These are phyloP conservation scores for Amblyornis subalaris DNA, from an alignment of 2,113 vertebrate genomes.

Conservation along the genomic window DNA sequence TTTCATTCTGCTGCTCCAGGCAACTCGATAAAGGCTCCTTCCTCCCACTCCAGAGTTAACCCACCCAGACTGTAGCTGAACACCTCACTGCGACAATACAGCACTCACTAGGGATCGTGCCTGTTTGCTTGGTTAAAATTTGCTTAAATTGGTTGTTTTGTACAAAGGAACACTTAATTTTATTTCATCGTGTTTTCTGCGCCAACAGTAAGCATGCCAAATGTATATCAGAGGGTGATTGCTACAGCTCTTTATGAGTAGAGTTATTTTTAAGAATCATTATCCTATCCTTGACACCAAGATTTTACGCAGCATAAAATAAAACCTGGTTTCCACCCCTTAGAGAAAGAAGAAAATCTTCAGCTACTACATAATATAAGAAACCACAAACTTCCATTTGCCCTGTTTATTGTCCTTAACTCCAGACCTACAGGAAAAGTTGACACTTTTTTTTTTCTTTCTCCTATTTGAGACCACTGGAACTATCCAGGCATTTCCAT, in stretches of 20 bases:
- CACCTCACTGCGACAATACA: neutral
- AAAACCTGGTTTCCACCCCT: neutral
- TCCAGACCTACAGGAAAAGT: neutral
- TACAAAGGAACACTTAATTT: neutral
- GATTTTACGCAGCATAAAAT: neutral
- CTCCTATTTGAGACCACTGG: neutral
- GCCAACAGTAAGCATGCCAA: neutral
- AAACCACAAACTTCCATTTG: neutral
- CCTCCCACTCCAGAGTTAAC: neutral
- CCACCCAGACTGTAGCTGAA: neutral
- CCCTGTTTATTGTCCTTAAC: neutral
- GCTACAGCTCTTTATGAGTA: neutral
- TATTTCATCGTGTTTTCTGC: neutral
- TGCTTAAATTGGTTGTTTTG: neutral
- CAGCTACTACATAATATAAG: neutral
- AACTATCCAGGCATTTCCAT: neutral
- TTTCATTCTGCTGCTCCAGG: constrained; percentile 10
- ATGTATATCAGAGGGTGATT: neutral
- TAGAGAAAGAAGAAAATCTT: neutral
- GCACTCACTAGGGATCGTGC: accelerated
- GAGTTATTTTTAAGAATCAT: neutral
- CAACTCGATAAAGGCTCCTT: neutral
- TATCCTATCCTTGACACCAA: neutral
- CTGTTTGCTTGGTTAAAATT: neutral
- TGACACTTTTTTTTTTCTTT: neutral